A percentile compares a stretch with the other conserved stretches of the same genome.
phyloP scores from a whole-genome alignment of 1,140 invertebrate genomes.

The Macrosteles quadrilineatus region DNA sequence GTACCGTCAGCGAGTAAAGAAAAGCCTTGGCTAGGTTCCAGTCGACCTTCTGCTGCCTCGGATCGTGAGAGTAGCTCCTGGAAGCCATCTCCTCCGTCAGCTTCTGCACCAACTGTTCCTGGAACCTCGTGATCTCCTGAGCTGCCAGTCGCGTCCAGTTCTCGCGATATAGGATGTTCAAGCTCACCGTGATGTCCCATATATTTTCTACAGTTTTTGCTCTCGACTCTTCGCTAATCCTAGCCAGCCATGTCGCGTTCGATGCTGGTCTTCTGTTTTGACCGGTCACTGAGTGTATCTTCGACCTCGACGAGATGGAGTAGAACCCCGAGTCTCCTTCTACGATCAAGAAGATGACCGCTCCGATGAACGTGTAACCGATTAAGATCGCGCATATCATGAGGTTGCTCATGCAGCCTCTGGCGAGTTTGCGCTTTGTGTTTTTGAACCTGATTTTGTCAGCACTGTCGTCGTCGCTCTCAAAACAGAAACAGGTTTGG shows the following conservation, averaged over 20 bases:
- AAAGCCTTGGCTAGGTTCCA: conserved; percentile 95
- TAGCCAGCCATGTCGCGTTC: conserved; percentile 51
- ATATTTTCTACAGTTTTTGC: conserved; percentile 82
- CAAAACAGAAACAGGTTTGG: conserved; percentile 64
- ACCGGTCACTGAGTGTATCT: conserved; percentile 40
- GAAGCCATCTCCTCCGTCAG: conserved; percentile 69
- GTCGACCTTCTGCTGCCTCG: conserved; percentile 50
- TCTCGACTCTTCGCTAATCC: conserved; percentile 62
- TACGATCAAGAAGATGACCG: conserved; percentile 89
- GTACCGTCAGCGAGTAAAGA: conserved; percentile 92
- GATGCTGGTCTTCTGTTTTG: conserved; percentile 17
- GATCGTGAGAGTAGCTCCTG: conserved; percentile 12
- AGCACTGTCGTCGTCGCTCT: conserved; percentile 47
- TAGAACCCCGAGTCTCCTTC: conserved; percentile 68
- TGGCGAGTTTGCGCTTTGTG: conserved; percentile 64
- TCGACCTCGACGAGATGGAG: conserved; percentile 36
- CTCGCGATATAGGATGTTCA: conserved; percentile 92
- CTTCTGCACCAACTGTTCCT: conserved; percentile 79
- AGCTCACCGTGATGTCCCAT: conserved; percentile 91
- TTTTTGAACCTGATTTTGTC: conserved; percentile 57
- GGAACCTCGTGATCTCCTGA: conserved; percentile 86
- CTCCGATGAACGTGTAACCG: conserved; percentile 87
- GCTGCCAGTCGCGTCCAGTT: conserved; percentile 90
- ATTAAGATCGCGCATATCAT: conserved; percentile 85
- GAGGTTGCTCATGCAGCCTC: conserved; percentile 79